Evolutionary conservation across 2,797 vertebrate genomes (phyloP).

Genomic region (Centroberyx gerrardi): DNA sequence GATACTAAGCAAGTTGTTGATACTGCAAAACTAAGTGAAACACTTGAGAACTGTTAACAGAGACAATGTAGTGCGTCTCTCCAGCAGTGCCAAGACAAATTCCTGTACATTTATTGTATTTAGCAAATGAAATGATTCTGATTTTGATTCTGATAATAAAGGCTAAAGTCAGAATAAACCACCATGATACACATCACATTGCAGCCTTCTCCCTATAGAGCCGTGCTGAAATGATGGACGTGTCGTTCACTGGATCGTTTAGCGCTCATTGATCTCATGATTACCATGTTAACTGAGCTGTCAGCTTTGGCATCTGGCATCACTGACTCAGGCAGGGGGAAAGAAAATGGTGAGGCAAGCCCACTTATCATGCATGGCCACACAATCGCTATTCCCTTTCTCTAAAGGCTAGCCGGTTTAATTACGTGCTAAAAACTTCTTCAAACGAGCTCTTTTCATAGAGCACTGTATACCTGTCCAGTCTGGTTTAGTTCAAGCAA

Average conservation of each 20-base stretch:
- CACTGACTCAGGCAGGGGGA: slow-evolving; percentile 48
- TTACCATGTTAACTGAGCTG: slow-evolving; percentile 75
- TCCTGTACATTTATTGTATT: too few relatives aligned
- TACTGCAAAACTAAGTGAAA: too few relatives aligned
- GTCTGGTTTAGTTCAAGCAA: slow-evolving; percentile 34
- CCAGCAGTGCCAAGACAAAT: too few relatives aligned
- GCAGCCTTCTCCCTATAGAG: slow-evolving; percentile 16
- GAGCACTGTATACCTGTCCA: slow-evolving; percentile 48
- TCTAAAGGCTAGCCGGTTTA: slow-evolving; percentile 47
- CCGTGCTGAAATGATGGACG: slow-evolving; percentile 51
- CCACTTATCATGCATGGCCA: slow-evolving; percentile 70
- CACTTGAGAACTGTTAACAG: too few relatives aligned
- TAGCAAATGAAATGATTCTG: too few relatives aligned
- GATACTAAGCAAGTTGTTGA: too few relatives aligned
- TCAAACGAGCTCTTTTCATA: slow-evolving; percentile 34
- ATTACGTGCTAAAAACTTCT: slow-evolving; percentile 57
- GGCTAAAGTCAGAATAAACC: too few relatives aligned
- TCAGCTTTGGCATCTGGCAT: slow-evolving; percentile 74
- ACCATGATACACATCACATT: slow-evolving; percentile 4
- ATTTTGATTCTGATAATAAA: too few relatives aligned
- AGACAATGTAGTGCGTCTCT: too few relatives aligned
- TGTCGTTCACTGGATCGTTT: slow-evolving; percentile 70
- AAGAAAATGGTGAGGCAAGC: slow-evolving; percentile 49
- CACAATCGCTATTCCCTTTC: slow-evolving; percentile 45
- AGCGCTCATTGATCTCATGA: slow-evolving; percentile 74